Conservation (phyloP, 2,888 invertebrate species). For the Agrilus biguttatus region DNA sequence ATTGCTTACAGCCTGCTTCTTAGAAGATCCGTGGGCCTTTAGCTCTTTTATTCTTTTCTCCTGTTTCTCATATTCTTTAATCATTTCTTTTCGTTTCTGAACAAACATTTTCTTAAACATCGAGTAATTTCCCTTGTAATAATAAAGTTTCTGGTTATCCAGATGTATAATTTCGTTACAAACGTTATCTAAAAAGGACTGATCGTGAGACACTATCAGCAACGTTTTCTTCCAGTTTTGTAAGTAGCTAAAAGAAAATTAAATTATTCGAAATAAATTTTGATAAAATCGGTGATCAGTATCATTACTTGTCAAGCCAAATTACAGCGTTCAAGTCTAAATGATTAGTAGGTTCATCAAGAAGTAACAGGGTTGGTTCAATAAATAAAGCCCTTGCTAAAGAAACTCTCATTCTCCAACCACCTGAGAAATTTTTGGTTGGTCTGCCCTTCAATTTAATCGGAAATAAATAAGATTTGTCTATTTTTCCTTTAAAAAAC, state of each 20-base stretch:
- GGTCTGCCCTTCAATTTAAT: constrained; percentile 46
- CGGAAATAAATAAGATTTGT: neutral
- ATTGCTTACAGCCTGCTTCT: constrained; percentile 67
- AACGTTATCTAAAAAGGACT: constrained; percentile 97
- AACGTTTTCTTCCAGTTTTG: constrained; percentile 99
- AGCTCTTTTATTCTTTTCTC: constrained; percentile 90
- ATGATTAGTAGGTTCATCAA: constrained; percentile 99
- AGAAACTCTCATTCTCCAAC: constrained; percentile 99
- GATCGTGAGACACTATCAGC: constrained; percentile 97
- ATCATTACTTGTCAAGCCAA: constrained; percentile 91
- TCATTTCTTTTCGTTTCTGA: constrained; percentile 88
- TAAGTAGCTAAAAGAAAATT: constrained; percentile 55
- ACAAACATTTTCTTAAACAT: constrained; percentile 98
- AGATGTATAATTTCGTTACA: constrained; percentile 98
- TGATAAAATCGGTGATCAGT: neutral
- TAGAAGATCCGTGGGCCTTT: constrained; percentile 90
- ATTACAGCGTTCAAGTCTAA: constrained; percentile 98
- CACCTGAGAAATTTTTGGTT: constrained; percentile 80
- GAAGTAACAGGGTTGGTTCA: constrained; percentile 89
- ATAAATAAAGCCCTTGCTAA: constrained; percentile 91
- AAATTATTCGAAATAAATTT: constrained; percentile 1
- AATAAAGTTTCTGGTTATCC: constrained; percentile 84
- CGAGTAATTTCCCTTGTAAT: constrained; percentile 95
- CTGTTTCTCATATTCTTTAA: constrained; percentile 96
- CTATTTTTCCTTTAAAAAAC: neutral